These are phyloP conservation scores for Lutraria rhynchaena DNA, from an alignment of 1,140 invertebrate genomes.

Conservation along the genomic window DNA sequence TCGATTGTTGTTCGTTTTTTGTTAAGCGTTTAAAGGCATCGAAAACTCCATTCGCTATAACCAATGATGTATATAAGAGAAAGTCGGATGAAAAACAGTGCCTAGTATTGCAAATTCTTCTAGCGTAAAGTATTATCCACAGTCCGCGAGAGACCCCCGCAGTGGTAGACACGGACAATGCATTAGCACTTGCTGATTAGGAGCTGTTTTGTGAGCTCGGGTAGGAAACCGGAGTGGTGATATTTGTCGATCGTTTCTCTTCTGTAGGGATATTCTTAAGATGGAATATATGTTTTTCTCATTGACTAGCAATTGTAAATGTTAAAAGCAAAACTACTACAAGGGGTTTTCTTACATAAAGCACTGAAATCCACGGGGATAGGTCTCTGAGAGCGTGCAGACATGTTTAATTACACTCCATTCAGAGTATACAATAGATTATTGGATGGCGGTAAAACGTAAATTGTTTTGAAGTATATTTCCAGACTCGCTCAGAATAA, in stretches of 20 bases:
- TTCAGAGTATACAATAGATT: conserved; percentile 51
- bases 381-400: conserved; percentile 41
- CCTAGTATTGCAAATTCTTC: conserved; percentile 13
- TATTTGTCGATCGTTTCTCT: conserved; percentile 10
- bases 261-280: conserved; percentile 13
- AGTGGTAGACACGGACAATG: conserved; percentile 53
- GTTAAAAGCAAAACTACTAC: conserved; percentile 38
- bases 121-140: conserved; percentile 20
- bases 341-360: conserved; percentile 55
- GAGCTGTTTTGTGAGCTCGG: conserved; percentile 15
- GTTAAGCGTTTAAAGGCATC: conserved; percentile 36
- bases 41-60: conserved; percentile 5
- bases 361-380: conserved; percentile 48
- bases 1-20: conserved; percentile 3
- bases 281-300: conserved; percentile 49
- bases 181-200: conserved; percentile 60
- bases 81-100: background rate
- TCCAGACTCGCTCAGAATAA: conserved; percentile 54
- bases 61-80: conserved; percentile 24
- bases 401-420: conserved; percentile 45
- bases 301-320: conserved; percentile 48
- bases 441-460: conserved; percentile 49
- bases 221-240: conserved; percentile 44
- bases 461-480: conserved; percentile 53
- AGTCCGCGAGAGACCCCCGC: conserved; percentile 27